A percentile compares a stretch with the other conserved stretches of the same genome.
Evolutionary conservation across 2,113 vertebrate species (phyloP).

Genomic region (Cyanoderma ruficeps): DNA sequence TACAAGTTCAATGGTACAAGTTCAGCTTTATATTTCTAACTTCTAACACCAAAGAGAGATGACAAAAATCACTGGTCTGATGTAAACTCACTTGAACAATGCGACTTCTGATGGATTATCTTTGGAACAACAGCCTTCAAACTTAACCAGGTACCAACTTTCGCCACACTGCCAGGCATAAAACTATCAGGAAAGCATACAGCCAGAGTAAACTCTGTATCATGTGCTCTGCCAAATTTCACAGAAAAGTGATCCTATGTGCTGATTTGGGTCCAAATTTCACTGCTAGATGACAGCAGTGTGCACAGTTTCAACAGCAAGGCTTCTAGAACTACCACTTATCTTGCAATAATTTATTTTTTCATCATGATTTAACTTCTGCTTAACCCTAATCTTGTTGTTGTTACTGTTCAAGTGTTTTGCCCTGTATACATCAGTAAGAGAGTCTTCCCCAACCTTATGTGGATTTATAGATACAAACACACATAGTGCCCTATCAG

Average conservation of each 20-base stretch:
- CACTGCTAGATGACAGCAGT: background rate
- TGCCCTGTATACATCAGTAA: background rate
- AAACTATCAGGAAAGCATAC: background rate
- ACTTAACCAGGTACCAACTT: background rate
- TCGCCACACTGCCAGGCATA: background rate
- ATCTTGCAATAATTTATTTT: background rate
- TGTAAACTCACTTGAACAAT: background rate
- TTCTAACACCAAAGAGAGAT: background rate
- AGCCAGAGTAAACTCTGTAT: background rate
- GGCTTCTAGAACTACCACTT: background rate
- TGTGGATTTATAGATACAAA: background rate
- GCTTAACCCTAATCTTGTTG: background rate
- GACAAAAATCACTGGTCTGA: background rate
- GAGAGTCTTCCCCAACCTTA: accelerated
- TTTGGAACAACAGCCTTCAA: background rate
- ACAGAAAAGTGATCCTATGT: background rate
- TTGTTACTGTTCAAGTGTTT: background rate
- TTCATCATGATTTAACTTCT: background rate
- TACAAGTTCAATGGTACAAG: background rate
- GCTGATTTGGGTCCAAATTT: background rate
- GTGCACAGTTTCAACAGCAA: background rate
- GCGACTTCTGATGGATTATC: background rate
- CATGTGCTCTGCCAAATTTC: background rate
- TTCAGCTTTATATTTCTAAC: background rate
- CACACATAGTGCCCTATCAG: background rate